A percentile compares a stretch with the other conserved stretches of the same genome.
phyloP scores from a whole-genome alignment of 1,140 invertebrate genomes.

The Episyrphus balteatus region DNA sequence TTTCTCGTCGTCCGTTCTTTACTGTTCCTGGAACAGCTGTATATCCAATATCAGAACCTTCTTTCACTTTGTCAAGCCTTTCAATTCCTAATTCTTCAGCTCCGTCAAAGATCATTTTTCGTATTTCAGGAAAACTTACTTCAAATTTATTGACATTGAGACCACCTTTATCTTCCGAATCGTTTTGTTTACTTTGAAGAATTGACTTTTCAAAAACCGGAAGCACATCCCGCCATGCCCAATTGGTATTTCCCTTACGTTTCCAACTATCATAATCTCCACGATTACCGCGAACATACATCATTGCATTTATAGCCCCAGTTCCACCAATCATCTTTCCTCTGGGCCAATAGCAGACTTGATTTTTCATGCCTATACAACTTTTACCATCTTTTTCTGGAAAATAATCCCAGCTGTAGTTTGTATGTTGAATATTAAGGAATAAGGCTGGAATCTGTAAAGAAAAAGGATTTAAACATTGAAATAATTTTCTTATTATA shows the following conservation, averaged over 20 bases:
- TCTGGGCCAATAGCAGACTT: slow-evolving; percentile 51
- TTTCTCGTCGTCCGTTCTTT: slow-evolving; percentile 47
- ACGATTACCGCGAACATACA: slow-evolving; percentile 24
- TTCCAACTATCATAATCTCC: slow-evolving; percentile 48
- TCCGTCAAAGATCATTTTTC: slow-evolving; percentile 10
- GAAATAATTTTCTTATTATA: not conserved
- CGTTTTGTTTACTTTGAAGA: slow-evolving; percentile 33
- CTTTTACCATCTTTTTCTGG: slow-evolving; percentile 45
- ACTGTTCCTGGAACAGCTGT: slow-evolving; percentile 40
- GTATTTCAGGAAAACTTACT: slow-evolving; percentile 26
- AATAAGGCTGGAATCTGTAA: slow-evolving; percentile 43
- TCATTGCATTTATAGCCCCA: slow-evolving; percentile 69
- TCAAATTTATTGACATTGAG: slow-evolving; percentile 12
- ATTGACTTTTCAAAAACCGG: slow-evolving; percentile 21
- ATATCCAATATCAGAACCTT: slow-evolving; percentile 42
- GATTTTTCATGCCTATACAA: slow-evolving; percentile 41
- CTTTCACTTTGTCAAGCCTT: slow-evolving; percentile 31
- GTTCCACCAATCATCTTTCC: slow-evolving; percentile 66
- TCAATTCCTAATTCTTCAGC: slow-evolving; percentile 14
- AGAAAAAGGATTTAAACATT: not conserved
- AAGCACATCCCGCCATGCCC: slow-evolving; percentile 25
- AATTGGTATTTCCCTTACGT: slow-evolving; percentile 36
- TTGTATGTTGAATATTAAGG: slow-evolving; percentile 38
- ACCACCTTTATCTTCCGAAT: not conserved
- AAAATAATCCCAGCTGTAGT: slow-evolving; percentile 55